Conservation (phyloP, 2,888 invertebrate genomes). For the Cephus runcator region DNA sequence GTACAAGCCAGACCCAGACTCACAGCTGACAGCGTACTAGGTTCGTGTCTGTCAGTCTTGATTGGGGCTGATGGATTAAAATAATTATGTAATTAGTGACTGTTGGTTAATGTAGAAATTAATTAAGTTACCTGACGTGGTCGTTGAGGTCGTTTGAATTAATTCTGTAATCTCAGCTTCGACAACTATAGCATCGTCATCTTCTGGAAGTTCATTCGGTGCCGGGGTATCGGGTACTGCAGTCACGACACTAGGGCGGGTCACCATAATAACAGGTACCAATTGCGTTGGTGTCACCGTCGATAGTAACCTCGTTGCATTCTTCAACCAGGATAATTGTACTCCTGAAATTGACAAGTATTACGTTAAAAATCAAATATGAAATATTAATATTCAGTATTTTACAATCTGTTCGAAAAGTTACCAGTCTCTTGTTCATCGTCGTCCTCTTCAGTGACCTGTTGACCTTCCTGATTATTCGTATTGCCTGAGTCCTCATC, state of each 20-base stretch:
- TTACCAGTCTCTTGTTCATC: constrained; percentile 28
- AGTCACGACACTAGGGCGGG: constrained; percentile 41
- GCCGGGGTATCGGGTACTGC: constrained; percentile 35
- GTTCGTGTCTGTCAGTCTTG: constrained; percentile 59
- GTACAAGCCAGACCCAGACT: constrained; percentile 83
- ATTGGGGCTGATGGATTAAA: constrained; percentile 39
- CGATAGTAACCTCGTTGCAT: constrained; percentile 50
- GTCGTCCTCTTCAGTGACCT: constrained; percentile 59
- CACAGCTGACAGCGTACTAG: constrained; percentile 64
- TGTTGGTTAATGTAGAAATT: neutral
- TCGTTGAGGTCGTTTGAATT: constrained; percentile 36
- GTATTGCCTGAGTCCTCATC: constrained; percentile 46
- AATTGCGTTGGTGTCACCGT: constrained; percentile 40
- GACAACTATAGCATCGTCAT: constrained; percentile 52
- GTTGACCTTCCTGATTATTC: constrained; percentile 31
- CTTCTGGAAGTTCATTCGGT: constrained; percentile 42
- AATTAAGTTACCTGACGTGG: constrained; percentile 30
- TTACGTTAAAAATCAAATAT: neutral
- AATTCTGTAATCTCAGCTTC: constrained; percentile 53
- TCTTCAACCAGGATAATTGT: constrained; percentile 58
- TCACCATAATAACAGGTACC: constrained; percentile 48
- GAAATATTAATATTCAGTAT: neutral
- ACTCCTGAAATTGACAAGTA: constrained; percentile 39
- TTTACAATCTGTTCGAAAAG: neutral
- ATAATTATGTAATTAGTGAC: neutral